Evolutionary conservation across 2,797 vertebrate species (phyloP).

Genomic region (Phrynocephalus vlangalii): DNA sequence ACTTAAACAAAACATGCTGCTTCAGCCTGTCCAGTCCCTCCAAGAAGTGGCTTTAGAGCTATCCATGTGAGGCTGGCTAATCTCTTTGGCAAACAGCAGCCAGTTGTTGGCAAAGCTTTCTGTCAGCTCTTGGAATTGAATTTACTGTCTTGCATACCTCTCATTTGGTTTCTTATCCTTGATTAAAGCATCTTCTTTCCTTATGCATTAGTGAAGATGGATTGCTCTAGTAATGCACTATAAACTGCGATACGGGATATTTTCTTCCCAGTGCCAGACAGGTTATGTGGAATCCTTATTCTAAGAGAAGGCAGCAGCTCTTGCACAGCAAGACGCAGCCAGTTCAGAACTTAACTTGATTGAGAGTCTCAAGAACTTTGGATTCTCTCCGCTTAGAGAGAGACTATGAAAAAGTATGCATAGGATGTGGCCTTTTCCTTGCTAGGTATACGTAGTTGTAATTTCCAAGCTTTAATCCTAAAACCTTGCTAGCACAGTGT

Average conservation of each 20-base stretch:
- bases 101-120: conserved; percentile 1
- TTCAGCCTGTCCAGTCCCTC: conserved; percentile 17
- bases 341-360: not conserved
- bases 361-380: not conserved
- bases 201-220: not conserved
- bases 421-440: not conserved
- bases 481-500: not conserved
- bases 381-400: not conserved
- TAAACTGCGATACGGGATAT: not conserved
- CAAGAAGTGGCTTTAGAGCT: not conserved
- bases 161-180: conserved; percentile 1
- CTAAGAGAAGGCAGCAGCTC: not conserved
- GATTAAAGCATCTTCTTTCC: not conserved
- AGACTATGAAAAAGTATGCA: not conserved
- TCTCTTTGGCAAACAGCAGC: not conserved
- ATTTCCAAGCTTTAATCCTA: not conserved
- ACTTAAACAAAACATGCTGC: conserved; percentile 29
- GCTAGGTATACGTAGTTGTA: not conserved
- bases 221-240: not conserved
- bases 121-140: conserved; percentile 23
- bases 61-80: not conserved
- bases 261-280: not conserved
- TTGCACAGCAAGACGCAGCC: not conserved
- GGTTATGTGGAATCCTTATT: not conserved
- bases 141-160: conserved; percentile 31